phyloP scores from a whole-genome alignment of 2,888 invertebrate species.

The Zygaena filipendulae region DNA sequence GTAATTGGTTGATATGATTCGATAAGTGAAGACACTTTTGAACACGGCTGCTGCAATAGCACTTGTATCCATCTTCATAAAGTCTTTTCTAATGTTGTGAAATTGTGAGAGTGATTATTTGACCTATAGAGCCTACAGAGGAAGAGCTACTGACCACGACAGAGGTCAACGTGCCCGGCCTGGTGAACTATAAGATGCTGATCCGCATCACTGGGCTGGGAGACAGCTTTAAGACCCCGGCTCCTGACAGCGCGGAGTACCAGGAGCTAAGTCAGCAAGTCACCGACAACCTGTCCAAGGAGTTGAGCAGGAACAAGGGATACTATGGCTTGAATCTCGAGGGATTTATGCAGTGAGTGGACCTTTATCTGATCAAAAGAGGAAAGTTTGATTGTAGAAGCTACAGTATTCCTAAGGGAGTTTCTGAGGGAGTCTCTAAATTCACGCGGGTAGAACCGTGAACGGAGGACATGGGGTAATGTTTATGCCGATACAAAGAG shows the following conservation, averaged over 20 bases:
- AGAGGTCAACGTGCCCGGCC: slow-evolving; percentile 72
- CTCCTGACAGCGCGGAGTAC: slow-evolving; percentile 78
- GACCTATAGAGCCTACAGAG: slow-evolving; percentile 53
- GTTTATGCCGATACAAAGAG: too few species aligned
- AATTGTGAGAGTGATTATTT: slow-evolving; percentile 1
- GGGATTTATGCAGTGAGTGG: slow-evolving; percentile 75
- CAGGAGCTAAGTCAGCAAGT: slow-evolving; percentile 73
- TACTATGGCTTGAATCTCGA: slow-evolving; percentile 77
- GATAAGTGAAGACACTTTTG: too few species aligned
- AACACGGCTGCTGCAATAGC: too few species aligned
- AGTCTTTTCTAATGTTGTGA: too few species aligned
- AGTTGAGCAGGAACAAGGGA: slow-evolving; percentile 51
- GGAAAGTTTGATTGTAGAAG: too few species aligned
- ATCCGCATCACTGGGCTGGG: slow-evolving; percentile 81
- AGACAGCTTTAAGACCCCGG: slow-evolving; percentile 79
- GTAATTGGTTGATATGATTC: too few species aligned
- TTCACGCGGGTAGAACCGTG: too few species aligned
- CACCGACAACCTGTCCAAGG: slow-evolving; percentile 20
- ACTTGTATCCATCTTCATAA: too few species aligned
- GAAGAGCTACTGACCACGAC: slow-evolving; percentile 69
- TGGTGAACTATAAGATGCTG: slow-evolving; percentile 75
- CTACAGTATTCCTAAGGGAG: too few species aligned
- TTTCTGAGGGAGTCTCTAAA: too few species aligned
- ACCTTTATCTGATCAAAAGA: not conserved
- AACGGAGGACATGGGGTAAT: too few species aligned